A percentile compares a stretch with the other conserved stretches of the same genome.
phyloP scores from a whole-genome alignment of 2,797 vertebrate species.

The Podarcis lilfordi region DNA sequence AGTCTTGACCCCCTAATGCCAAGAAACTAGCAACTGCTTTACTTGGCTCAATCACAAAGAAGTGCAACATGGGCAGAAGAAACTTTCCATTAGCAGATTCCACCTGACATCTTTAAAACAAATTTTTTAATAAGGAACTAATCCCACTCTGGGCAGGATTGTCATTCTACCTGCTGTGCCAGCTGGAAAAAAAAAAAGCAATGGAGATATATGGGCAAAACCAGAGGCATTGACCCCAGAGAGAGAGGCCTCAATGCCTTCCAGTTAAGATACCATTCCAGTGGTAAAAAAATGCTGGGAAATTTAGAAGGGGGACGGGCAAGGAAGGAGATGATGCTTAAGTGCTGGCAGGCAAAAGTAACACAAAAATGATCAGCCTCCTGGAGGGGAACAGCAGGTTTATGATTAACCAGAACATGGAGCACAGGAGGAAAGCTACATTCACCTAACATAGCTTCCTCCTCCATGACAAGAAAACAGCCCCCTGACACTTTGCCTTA shows the following conservation, averaged over 20 bases:
- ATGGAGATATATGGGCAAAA: background rate
- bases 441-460: slow-evolving; percentile 48
- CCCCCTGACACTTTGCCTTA: background rate
- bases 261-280: background rate
- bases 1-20: too few species aligned
- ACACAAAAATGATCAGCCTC: slow-evolving; percentile 39
- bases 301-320: fast-evolving
- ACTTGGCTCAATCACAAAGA: background rate
- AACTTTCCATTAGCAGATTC: fast-evolving
- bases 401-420: slow-evolving; percentile 71
- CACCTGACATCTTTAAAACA: background rate
- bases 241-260: background rate
- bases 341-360: slow-evolving; percentile 45
- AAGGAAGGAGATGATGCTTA: slow-evolving; percentile 44
- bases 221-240: fast-evolving
- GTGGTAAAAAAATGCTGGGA: background rate
- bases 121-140: fast-evolving
- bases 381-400: slow-evolving; percentile 43
- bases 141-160: background rate
- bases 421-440: slow-evolving; percentile 71
- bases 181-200: background rate
- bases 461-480: background rate
- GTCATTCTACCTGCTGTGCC: too few species aligned
- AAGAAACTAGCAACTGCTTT: background rate
- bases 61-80: background rate